Percentiles rank a stretch among this genome's conserved stretches.
Conservation (phyloP, 2,113 vertebrate genomes). For the Alethe diademata region DNA sequence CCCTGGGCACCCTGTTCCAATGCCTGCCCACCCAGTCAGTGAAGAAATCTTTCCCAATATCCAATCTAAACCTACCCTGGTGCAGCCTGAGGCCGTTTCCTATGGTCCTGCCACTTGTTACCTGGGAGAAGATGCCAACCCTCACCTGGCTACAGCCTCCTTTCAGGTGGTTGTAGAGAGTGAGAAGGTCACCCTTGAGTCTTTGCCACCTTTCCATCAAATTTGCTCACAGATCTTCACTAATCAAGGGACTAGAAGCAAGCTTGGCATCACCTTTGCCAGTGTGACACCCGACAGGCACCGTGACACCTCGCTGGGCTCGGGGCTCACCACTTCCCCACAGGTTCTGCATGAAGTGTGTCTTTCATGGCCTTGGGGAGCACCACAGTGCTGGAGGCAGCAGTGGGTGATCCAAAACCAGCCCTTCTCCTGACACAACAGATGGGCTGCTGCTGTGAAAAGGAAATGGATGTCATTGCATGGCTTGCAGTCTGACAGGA, state of each 20-base stretch:
- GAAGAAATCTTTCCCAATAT: neutral
- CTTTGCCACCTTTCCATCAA: neutral
- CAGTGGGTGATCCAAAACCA: neutral
- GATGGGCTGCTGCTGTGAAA: constrained; percentile 6
- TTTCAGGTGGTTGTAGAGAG: neutral
- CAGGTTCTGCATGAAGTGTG: neutral
- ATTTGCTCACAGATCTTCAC: neutral
- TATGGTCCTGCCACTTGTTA: neutral
- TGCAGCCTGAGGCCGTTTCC: neutral
- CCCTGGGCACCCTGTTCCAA: neutral
- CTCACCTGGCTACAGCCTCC: neutral
- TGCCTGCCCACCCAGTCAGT: neutral
- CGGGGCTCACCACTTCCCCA: neutral
- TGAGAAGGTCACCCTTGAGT: neutral
- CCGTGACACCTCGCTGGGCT: accelerated
- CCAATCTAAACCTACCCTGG: neutral
- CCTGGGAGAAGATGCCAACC: neutral
- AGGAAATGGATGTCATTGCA: neutral
- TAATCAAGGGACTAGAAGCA: neutral
- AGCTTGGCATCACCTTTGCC: neutral
- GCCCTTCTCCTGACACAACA: neutral
- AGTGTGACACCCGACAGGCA: neutral
- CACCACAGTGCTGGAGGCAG: neutral
- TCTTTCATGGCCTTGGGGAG: neutral
- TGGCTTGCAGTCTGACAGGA: neutral